These are phyloP conservation scores for Polypedilum pembai DNA, from an alignment of 1,140 invertebrate genomes.

Conservation along the genomic window DNA sequence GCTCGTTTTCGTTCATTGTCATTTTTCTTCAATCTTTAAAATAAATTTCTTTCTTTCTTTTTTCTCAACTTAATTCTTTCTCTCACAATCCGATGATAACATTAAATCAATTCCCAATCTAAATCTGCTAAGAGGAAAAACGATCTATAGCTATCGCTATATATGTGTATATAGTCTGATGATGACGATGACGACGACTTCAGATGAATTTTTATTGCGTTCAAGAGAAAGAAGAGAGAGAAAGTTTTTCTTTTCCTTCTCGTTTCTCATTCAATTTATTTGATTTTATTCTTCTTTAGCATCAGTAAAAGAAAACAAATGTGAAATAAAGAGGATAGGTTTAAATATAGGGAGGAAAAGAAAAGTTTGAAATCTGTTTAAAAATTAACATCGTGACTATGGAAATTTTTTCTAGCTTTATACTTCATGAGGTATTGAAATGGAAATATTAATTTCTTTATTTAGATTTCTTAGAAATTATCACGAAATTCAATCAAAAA, in stretches of 20 bases:
- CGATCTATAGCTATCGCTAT: background rate
- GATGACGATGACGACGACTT: background rate
- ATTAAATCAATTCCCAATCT: slow-evolving; percentile 19
- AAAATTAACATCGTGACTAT: background rate
- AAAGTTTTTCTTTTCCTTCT: background rate
- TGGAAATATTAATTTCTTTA: background rate
- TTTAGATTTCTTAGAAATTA: too few species aligned
- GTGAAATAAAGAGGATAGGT: background rate
- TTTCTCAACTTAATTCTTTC: background rate
- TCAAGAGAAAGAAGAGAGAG: background rate
- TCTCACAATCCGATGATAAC: background rate
- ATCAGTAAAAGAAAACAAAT: background rate
- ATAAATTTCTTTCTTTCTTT: background rate
- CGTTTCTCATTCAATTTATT: background rate
- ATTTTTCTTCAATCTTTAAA: background rate
- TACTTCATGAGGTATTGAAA: background rate
- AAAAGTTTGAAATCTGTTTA: background rate
- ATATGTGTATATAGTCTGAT: background rate
- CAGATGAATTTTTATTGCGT: background rate
- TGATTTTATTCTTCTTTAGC: background rate
- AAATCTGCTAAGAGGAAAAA: background rate
- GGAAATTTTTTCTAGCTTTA: too few species aligned
- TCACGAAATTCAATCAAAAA: too few species aligned
- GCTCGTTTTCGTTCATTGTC: background rate
- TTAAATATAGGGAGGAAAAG: background rate